Evolutionary conservation across 92 coral and sea anemone species (phyloP).

Genomic region (Nematostella vectensis): DNA sequence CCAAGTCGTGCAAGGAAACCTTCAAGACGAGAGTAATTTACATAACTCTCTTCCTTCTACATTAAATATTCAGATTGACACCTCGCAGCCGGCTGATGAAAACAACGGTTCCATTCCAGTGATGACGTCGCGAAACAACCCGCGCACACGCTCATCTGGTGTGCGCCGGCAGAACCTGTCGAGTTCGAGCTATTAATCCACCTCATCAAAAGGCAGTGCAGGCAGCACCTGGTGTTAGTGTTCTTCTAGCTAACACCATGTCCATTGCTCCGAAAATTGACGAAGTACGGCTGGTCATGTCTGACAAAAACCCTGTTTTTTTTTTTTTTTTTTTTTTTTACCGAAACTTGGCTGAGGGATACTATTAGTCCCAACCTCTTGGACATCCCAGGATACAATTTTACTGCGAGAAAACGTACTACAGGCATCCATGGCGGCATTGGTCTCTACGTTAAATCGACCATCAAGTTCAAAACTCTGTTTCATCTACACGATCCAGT

Average conservation of each 20-base stretch:
- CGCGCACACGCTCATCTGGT: neutral
- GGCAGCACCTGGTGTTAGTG: too few relatives aligned
- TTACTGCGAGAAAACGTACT: too few relatives aligned
- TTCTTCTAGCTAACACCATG: too few relatives aligned
- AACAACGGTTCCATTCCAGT: conserved; percentile 6
- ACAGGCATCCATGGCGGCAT: too few relatives aligned
- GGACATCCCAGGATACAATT: conserved; percentile 26
- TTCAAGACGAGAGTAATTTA: conserved; percentile 7
- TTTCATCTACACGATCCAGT: conserved; percentile 17
- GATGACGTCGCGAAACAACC: neutral
- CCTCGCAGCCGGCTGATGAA: neutral
- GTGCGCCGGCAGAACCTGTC: too few relatives aligned
- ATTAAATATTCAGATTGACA: conserved; percentile 21
- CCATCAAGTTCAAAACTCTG: conserved; percentile 17
- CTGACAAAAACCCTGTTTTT: too few relatives aligned
- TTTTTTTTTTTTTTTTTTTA: too few relatives aligned
- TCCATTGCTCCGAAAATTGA: too few relatives aligned
- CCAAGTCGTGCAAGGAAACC: neutral
- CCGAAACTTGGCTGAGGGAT: conserved; percentile 49
- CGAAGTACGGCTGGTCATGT: too few relatives aligned
- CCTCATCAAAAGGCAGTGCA: too few relatives aligned
- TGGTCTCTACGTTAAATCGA: too few relatives aligned
- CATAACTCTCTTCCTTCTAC: neutral
- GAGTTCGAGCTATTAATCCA: too few relatives aligned
- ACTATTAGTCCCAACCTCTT: conserved; percentile 17